Percentiles rank a stretch among this genome's conserved stretches.
Conservation (phyloP, 2,113 vertebrate genomes). For the Cebidichthys violaceus region DNA sequence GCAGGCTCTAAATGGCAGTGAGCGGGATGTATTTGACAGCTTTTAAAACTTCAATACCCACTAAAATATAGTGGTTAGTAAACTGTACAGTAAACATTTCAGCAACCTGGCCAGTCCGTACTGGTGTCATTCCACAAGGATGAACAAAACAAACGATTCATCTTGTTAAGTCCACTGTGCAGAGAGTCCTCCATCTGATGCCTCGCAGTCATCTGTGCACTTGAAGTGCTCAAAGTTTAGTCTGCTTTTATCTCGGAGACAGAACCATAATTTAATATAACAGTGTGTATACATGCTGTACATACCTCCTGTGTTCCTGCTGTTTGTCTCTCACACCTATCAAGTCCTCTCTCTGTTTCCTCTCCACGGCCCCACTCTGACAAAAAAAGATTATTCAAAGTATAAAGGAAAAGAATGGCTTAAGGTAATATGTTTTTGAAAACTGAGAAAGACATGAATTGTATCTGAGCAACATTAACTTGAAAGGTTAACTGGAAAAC, state of each 20-base stretch:
- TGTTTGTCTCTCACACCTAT: slow-evolving; percentile 71
- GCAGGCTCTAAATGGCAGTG: slow-evolving; percentile 12
- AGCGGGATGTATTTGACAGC: slow-evolving; percentile 40
- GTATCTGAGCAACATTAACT: slow-evolving; percentile 1
- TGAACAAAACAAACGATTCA: slow-evolving; percentile 37
- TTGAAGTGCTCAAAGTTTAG: background rate
- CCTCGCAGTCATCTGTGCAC: background rate
- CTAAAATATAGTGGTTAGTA: slow-evolving; percentile 32
- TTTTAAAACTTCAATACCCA: slow-evolving; percentile 37
- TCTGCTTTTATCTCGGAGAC: background rate
- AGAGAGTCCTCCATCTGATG: background rate
- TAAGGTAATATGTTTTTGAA: background rate
- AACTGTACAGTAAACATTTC: slow-evolving; percentile 25
- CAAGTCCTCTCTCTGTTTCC: slow-evolving; percentile 75
- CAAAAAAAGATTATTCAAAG: slow-evolving; percentile 21
- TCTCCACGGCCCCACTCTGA: slow-evolving; percentile 81
- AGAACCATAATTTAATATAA: background rate
- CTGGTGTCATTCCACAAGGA: slow-evolving; percentile 25
- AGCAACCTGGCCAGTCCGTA: background rate
- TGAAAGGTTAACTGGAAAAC: background rate
- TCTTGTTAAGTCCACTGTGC: background rate
- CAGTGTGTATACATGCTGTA: background rate
- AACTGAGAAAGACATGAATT: background rate
- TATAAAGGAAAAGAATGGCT: background rate
- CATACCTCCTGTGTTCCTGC: slow-evolving; percentile 84